Percentiles rank a stretch among this genome's conserved stretches.
These are phyloP conservation scores for Baryphthengus martii DNA, from an alignment of 2,113 vertebrate species.

Conservation along the genomic window DNA sequence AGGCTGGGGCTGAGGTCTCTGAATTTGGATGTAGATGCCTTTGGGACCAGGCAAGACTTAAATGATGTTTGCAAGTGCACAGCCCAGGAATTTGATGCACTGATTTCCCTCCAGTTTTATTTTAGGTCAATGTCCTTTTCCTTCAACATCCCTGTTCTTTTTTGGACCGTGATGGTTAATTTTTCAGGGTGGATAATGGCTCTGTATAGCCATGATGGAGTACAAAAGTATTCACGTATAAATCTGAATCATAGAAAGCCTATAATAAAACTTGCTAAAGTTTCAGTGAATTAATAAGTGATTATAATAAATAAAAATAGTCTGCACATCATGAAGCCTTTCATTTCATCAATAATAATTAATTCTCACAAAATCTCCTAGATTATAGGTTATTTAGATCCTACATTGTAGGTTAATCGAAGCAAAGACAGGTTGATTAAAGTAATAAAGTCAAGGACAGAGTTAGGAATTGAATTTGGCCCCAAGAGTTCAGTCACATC, in stretches of 20 bases:
- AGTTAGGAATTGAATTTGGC: not conserved
- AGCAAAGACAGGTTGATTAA: constrained; percentile 23
- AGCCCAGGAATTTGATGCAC: not conserved
- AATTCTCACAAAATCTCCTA: not conserved
- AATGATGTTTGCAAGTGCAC: not conserved
- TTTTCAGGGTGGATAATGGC: not conserved
- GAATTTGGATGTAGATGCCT: not conserved
- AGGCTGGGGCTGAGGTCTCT: not conserved
- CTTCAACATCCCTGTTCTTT: not conserved
- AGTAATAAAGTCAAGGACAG: not conserved
- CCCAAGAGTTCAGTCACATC: not conserved
- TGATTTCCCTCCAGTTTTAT: not conserved
- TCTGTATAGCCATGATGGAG: not conserved
- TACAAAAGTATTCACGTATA: not conserved
- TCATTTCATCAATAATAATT: constrained; percentile 33
- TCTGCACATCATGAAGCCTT: not conserved
- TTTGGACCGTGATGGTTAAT: not conserved
- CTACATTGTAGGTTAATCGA: not conserved
- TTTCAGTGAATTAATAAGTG: constrained; percentile 1
- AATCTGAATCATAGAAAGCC: not conserved
- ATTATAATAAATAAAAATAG: constrained; percentile 47
- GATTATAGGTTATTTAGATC: constrained; percentile 21
- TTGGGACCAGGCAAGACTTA: not conserved
- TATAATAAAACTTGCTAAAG: not conserved
- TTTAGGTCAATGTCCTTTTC: not conserved